Conservation (phyloP, 2,888 invertebrate species). For the Petrolisthes manimaculis region DNA sequence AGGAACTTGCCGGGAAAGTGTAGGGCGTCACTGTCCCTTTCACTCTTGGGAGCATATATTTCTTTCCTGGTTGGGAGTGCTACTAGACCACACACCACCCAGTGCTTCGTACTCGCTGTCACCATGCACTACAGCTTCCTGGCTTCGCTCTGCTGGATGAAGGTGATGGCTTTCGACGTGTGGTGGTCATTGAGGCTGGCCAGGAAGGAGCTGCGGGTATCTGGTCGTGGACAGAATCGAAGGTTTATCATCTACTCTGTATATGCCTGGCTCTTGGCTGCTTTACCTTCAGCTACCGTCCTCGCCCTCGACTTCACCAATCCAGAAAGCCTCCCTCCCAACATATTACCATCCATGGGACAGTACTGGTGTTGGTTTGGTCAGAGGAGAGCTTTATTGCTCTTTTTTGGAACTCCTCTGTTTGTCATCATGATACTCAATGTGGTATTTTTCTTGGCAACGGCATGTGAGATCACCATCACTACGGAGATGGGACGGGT, state of each 20-base stretch:
- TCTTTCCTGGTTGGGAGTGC: constrained; percentile 71
- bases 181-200: constrained; percentile 71
- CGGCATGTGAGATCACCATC: constrained; percentile 70
- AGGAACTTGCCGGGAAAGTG: constrained; percentile 73
- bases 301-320: constrained; percentile 69
- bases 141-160: constrained; percentile 74
- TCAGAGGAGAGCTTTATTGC: constrained; percentile 71
- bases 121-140: constrained; percentile 73
- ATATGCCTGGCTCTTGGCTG: constrained; percentile 71
- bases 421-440: constrained; percentile 70
- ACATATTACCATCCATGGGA: constrained; percentile 72
- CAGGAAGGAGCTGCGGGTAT: constrained; percentile 71
- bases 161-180: constrained; percentile 73
- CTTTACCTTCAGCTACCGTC: constrained; percentile 69
- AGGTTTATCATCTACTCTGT: constrained; percentile 71
- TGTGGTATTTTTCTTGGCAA: constrained; percentile 70
- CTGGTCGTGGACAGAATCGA: constrained; percentile 69
- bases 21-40: constrained; percentile 72
- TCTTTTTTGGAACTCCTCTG: constrained; percentile 73
- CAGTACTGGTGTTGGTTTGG: constrained; percentile 73
- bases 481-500: constrained; percentile 67
- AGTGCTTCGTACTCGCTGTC: constrained; percentile 71
- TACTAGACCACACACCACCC: constrained; percentile 66
- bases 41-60: constrained; percentile 72
- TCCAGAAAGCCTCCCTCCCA: constrained; percentile 57